Conservation (phyloP, 2,797 vertebrate species). For the Halcyon smyrnensis region DNA sequence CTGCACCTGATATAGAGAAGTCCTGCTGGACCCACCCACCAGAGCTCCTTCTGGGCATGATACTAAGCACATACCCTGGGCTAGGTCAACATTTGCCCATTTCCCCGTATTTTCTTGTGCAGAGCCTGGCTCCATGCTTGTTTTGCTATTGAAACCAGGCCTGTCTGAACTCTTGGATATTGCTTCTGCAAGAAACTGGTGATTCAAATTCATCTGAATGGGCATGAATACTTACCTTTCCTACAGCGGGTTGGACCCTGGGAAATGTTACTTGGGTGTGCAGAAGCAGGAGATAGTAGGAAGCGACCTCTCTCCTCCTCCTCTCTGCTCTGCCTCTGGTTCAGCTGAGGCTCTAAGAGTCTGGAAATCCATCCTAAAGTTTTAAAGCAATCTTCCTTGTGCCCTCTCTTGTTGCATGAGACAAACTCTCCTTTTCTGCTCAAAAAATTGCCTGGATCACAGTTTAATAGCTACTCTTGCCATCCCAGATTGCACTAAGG, state of each 20-base stretch:
- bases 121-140: neutral
- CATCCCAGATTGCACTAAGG: neutral
- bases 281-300: neutral
- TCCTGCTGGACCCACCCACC: neutral
- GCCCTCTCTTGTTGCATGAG: neutral
- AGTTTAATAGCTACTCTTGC: neutral
- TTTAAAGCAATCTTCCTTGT: neutral
- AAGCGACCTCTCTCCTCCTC: neutral
- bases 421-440: neutral
- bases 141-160: neutral
- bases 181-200: neutral
- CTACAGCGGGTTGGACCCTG: neutral
- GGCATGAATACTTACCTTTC: neutral
- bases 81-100: neutral
- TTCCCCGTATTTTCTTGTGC: neutral
- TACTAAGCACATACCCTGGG: neutral
- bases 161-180: neutral
- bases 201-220: neutral
- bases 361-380: neutral
- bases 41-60: neutral
- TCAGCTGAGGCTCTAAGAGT: neutral
- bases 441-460: neutral
- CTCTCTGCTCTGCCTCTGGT: neutral
- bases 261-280: neutral
- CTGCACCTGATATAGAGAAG: neutral